Base-by-base conservation (phyloP, 2,888 invertebrate species). In the Acleris cristana region DNA sequence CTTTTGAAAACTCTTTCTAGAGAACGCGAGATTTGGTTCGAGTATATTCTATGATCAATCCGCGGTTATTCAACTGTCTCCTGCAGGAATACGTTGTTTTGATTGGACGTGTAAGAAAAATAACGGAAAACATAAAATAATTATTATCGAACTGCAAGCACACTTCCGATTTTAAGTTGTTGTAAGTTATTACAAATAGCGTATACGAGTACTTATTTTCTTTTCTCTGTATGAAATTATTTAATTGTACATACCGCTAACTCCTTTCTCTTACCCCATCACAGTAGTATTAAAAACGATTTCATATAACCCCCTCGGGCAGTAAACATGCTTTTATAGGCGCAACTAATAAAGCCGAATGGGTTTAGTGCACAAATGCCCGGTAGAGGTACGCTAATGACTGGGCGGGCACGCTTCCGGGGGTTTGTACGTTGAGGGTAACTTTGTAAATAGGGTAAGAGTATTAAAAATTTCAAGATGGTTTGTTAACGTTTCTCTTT, bases 311-410 rank as follows among this genome's bases (percentile, higher is more conserved):
- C 66, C 40, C 74, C 74, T 74, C 73, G 75, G 76, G 77, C 77
- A 85, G 87, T 89, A 89, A 87, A 79, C 80, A 80, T 80, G 84
- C 83, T 83, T 88, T 88, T 90, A 90, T 88, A 83, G 86, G 82
- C 86, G 84, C 83, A 84, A 88, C 85, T 89, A 89, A 89, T 92
- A 90, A 89, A 90, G 82, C 84, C 76, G 80, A 84, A 40, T 51
- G 23, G 60, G 65, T 59, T 60, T 60, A 65, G 60, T 55, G 65
- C 52, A 40, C 34, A 49, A 48, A 40, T 56, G 56, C 40, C 56
- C 56, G 53, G 45, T 54, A 55, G 62, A 44, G 40, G 56, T 26
- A 44, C 57, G 57, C 64, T 68, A 69, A 69, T 69, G 57, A 65
- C 65, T 51, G 61, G 63, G 55, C 48, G 65, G 26, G 49, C 7